Base-by-base conservation (phyloP, 2,797 vertebrate genomes). In the Cyprinella venusta region DNA sequence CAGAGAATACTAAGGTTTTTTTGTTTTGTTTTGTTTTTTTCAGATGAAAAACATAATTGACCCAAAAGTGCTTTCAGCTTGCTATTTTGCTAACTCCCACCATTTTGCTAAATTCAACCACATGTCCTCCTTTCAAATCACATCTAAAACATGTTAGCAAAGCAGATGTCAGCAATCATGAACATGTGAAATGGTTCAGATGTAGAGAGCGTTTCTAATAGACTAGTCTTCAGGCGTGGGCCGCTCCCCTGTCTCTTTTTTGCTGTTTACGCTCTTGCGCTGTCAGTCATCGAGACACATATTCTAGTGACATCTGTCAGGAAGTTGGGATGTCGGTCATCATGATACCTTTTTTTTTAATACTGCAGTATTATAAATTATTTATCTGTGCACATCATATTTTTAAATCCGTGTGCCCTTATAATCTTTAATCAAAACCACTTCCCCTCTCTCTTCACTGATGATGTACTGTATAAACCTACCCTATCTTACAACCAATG, bases 301-400 rank as follows among this genome's bases (percentile, higher is more conserved):
- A 33, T 65, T 50, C 9, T 18, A 78, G 59, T 65, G 76, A 78
- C 76, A 65, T 78, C 59, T 78, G 59, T 78, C 59, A 64, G 40
- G 40, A 77, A 16, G 59, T 48, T 64, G 61, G 10, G 76, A 78
- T 50, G 59, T 78, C 59, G 33, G 26, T 65, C 76, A 78, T 6
- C 56, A 61, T 61, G 10, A 61, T 26, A 61, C 5, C 10, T 26
- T 3, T 1, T 54, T 54, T 19, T 54, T 3, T 9, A n/a, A 56
- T 59, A 59, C 5, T 24, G 56, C n/a, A 59, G n/a, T 59, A 24
- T 59, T 26, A 26, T 61, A 26, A 26, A 26, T 61, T 0, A 61
- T 56, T 21, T 56, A 56, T n/a, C 1, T 56, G 52, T n/a, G 52
- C 52, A 56, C 52, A 56, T 56, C 21, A 56, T n/a, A 50, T 56